Conservation (phyloP, 2,888 invertebrate species). For the Pterostichus madidus region DNA sequence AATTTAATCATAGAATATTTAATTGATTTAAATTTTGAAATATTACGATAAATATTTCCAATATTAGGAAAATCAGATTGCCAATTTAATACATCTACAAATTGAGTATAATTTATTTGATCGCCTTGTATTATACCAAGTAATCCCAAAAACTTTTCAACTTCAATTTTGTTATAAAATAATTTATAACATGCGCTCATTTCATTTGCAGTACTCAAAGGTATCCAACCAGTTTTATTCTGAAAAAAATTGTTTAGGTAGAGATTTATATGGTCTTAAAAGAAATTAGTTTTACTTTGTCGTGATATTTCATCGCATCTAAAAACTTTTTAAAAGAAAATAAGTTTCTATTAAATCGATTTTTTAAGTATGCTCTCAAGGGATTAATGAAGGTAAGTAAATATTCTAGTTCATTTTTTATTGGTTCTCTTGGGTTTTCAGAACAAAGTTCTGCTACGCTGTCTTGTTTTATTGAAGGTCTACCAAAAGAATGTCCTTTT, state of each 20-base stretch:
- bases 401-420: conserved; percentile 76
- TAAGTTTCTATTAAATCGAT: conserved; percentile 67
- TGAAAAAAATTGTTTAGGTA: conserved; percentile 66
- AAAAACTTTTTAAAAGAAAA: conserved; percentile 69
- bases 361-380: conserved; percentile 75
- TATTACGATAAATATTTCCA: conserved; percentile 31
- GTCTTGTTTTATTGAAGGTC: conserved; percentile 74
- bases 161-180: conserved; percentile 77
- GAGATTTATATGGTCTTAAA: conserved; percentile 2
- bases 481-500: conserved; percentile 78
- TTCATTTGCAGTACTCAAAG: conserved; percentile 76
- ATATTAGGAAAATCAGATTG: conserved; percentile 75
- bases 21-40: conserved; percentile 4
- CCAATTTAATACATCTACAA: conserved; percentile 78
- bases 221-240: conserved; percentile 78
- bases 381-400: conserved; percentile 78
- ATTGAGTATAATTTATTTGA: conserved; percentile 78
- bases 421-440: conserved; percentile 75
- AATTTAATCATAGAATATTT: conserved; percentile 1
- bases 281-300: conserved; percentile 70
- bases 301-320: conserved; percentile 71
- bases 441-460: conserved; percentile 78
- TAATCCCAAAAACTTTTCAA: conserved; percentile 78
- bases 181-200: conserved; percentile 77
- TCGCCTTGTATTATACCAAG: conserved; percentile 78